These are phyloP conservation scores for Acanthaster planci DNA, from an alignment of 35 echinoderm and acorn worm genomes.

Conservation along the genomic window DNA sequence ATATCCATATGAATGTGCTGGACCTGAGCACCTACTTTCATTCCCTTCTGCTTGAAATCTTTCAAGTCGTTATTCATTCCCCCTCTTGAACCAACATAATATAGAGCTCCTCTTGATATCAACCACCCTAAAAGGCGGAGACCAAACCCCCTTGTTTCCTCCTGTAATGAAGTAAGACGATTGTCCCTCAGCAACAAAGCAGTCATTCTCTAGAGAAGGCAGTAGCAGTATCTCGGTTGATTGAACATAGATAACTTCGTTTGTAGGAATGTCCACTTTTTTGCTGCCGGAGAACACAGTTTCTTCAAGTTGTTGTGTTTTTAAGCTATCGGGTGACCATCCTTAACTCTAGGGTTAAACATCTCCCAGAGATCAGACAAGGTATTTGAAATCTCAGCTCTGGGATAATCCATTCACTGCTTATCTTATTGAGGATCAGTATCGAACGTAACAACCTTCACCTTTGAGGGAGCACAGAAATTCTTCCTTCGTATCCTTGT, in stretches of 20 bases:
- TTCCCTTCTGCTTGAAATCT: background rate
- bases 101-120: slow-evolving; percentile 27
- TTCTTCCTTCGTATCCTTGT: too few species aligned
- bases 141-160: slow-evolving; percentile 71
- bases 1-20: slow-evolving; percentile 41
- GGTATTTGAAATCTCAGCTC: background rate
- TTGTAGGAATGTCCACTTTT: background rate
- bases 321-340: background rate
- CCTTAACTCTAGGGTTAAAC: background rate
- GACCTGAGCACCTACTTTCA: background rate
- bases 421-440: background rate
- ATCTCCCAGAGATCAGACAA: slow-evolving; percentile 17
- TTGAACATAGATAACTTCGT: background rate
- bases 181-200: slow-evolving; percentile 15
- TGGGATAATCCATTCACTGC: background rate
- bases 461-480: background rate
- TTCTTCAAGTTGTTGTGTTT: background rate
- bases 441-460: slow-evolving; percentile 14
- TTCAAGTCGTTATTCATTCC: background rate
- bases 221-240: background rate
- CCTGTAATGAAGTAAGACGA: slow-evolving; percentile 71
- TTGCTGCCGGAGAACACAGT: background rate
- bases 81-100: slow-evolving; percentile 35
- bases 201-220: background rate
- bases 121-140: slow-evolving; percentile 58